Evolutionary conservation across 2,888 invertebrate genomes (phyloP).

Genomic region (Acronicta alni): DNA sequence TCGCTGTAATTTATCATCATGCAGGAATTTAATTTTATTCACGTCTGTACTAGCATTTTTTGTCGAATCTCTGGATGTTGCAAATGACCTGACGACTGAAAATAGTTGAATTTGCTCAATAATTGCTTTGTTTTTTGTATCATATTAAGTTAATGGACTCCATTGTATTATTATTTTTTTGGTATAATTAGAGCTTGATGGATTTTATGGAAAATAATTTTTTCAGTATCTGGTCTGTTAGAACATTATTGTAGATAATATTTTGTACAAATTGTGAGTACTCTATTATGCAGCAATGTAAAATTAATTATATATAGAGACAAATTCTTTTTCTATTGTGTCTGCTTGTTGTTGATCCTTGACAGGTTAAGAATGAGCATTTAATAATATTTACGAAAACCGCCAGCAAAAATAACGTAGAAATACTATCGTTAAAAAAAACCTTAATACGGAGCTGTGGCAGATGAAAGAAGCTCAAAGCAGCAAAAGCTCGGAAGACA

Average conservation of each 20-base stretch:
- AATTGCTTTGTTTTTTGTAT: slow-evolving; percentile 67
- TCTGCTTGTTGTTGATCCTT: no score
- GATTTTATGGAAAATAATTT: slow-evolving; percentile 64
- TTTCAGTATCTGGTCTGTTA: slow-evolving; percentile 43
- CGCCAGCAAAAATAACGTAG: no score
- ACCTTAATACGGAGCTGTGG: no score
- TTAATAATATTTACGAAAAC: no score
- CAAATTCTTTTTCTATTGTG: no score
- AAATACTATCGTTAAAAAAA: no score
- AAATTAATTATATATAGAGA: slow-evolving; percentile 11
- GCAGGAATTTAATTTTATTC: slow-evolving; percentile 60
- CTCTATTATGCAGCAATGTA: slow-evolving; percentile 14
- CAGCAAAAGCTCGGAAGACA: not conserved
- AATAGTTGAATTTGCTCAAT: slow-evolving; percentile 68
- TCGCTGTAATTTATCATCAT: slow-evolving; percentile 61
- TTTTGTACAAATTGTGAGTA: slow-evolving; percentile 10
- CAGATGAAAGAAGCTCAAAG: no score
- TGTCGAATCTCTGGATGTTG: slow-evolving; percentile 54
- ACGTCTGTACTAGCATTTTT: slow-evolving; percentile 52
- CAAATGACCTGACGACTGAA: slow-evolving; percentile 67
- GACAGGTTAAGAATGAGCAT: no score
- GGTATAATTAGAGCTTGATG: slow-evolving; percentile 67
- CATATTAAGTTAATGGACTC: slow-evolving; percentile 61
- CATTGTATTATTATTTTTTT: slow-evolving; percentile 67
- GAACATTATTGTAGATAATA: slow-evolving; percentile 22